Conservation (phyloP, 2,888 invertebrate species). For the Ditylenchus weischeri region DNA sequence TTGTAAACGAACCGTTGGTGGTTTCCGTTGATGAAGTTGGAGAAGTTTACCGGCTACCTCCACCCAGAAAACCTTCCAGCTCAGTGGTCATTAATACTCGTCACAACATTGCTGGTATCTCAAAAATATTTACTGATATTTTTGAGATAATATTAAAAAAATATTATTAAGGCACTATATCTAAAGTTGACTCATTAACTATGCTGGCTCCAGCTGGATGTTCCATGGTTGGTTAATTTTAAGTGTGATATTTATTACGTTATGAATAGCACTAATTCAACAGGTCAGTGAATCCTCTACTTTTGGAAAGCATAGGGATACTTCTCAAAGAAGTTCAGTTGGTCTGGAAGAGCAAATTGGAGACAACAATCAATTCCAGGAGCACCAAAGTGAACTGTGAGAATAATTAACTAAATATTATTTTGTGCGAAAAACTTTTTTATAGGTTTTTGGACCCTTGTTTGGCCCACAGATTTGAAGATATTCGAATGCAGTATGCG, state of each 20-base stretch:
- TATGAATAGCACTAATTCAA: too few relatives aligned
- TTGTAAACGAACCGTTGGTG: not conserved
- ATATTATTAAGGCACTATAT: not conserved
- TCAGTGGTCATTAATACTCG: not conserved
- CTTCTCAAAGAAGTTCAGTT: not conserved
- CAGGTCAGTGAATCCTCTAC: too few relatives aligned
- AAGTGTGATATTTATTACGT: too few relatives aligned
- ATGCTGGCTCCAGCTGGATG: slow-evolving; percentile 7
- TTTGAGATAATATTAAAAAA: not conserved
- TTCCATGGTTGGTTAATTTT: not conserved
- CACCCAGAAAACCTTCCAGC: slow-evolving; percentile 6
- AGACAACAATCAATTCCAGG: not conserved
- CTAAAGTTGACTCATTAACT: not conserved
- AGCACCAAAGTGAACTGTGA: slow-evolving; percentile 1
- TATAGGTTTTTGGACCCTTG: slow-evolving; percentile 19
- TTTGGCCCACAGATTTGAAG: slow-evolving; percentile 28
- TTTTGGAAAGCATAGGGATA: too few relatives aligned
- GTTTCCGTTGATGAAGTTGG: not conserved
- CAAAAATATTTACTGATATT: not conserved
- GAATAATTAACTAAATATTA: not conserved
- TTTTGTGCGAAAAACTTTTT: not conserved
- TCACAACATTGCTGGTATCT: not conserved
- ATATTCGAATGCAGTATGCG: slow-evolving; percentile 27
- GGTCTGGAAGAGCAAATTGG: not conserved
- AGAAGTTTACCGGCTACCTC: not conserved